Percentiles rank a stretch among this genome's conserved stretches.
Evolutionary conservation across 2,113 vertebrate genomes (phyloP).

Genomic region (Scolopax mira): DNA sequence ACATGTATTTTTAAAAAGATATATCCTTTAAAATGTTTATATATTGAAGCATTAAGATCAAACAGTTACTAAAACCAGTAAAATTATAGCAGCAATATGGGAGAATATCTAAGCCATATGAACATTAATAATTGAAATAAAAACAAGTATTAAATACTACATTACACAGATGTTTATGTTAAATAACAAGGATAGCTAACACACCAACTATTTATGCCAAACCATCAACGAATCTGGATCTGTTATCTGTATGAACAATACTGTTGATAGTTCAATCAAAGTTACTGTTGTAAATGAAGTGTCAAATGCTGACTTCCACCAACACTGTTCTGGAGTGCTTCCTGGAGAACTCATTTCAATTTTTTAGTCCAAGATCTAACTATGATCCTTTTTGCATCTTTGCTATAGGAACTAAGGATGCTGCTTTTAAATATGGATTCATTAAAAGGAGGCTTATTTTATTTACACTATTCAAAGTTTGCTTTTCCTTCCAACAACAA

Average conservation of each 20-base stretch:
- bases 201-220: background rate
- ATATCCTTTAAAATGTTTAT: slow-evolving; percentile 38
- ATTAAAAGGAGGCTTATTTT: slow-evolving; percentile 44
- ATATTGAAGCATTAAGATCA: slow-evolving; percentile 28
- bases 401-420: slow-evolving; percentile 21
- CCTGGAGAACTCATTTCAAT: background rate
- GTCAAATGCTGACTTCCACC: background rate
- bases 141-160: background rate
- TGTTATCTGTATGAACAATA: slow-evolving; percentile 2
- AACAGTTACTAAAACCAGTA: slow-evolving; percentile 9
- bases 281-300: background rate
- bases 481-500: slow-evolving; percentile 38
- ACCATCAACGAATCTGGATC: background rate
- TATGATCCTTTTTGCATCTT: background rate
- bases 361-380: slow-evolving; percentile 12
- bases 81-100: slow-evolving; percentile 50
- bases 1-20: slow-evolving; percentile 51
- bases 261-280: background rate
- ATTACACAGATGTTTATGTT: background rate
- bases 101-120: background rate
- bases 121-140: slow-evolving; percentile 28
- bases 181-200: background rate
- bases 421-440: background rate
- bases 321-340: background rate
- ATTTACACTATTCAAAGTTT: slow-evolving; percentile 51